Conservation (phyloP, 2,113 vertebrate genomes). For the Oreocharis arfaki region DNA sequence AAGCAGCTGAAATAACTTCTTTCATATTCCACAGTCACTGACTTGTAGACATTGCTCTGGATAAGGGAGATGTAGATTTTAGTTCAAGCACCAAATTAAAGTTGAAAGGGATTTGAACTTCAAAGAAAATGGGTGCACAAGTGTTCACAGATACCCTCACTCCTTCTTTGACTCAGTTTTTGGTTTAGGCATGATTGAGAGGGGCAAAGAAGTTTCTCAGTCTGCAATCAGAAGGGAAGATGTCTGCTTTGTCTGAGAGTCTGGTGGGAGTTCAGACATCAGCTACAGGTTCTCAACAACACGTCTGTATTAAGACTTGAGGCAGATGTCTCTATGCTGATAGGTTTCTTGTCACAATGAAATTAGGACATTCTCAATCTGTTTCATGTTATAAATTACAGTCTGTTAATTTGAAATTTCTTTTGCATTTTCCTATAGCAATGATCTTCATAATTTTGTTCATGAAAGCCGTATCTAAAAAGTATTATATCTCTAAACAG, state of each 20-base stretch:
- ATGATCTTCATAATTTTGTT: not conserved
- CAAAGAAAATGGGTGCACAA: not conserved
- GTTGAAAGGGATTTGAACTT: not conserved
- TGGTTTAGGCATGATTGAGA: not conserved
- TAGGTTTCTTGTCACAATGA: not conserved
- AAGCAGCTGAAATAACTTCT: not conserved
- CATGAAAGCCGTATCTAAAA: not conserved
- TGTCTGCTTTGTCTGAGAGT: not conserved
- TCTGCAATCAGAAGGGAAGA: not conserved
- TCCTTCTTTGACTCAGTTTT: not conserved
- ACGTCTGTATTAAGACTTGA: not conserved
- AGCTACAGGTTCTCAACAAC: not conserved
- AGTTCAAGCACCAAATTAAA: not conserved
- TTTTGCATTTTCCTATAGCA: not conserved
- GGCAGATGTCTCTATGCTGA: not conserved
- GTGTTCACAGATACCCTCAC: not conserved
- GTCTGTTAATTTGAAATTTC: not conserved
- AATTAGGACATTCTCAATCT: not conserved
- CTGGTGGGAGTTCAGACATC: not conserved
- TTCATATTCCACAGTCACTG: not conserved
- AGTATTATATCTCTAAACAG: not conserved
- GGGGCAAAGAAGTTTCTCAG: not conserved
- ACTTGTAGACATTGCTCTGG: not conserved
- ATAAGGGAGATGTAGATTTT: not conserved
- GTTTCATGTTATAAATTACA: not conserved